These are phyloP conservation scores for Buathra laborator DNA, from an alignment of 2,888 invertebrate species.

Conservation along the genomic window DNA sequence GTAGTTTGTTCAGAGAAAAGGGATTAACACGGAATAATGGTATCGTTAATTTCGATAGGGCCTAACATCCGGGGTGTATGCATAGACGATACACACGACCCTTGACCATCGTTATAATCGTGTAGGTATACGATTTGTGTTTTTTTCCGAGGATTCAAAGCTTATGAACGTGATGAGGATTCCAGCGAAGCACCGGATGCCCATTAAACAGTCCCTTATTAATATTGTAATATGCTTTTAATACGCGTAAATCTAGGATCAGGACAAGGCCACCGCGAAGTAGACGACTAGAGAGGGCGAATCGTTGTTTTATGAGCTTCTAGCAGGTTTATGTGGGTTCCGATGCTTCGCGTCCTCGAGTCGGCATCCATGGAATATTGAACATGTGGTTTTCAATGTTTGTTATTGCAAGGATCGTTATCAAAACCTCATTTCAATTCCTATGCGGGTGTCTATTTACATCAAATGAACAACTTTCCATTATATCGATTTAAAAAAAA, in stretches of 20 bases:
- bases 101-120: slow-evolving; percentile 4
- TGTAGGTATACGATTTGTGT: slow-evolving; percentile 5
- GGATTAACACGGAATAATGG: neutral
- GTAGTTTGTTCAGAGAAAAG: slow-evolving; percentile 47
- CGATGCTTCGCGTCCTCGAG: neutral
- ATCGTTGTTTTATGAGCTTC: slow-evolving; percentile 64
- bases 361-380: neutral
- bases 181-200: slow-evolving; percentile 36
- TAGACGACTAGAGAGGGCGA: slow-evolving; percentile 48
- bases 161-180: slow-evolving; percentile 15
- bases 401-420: too few relatives aligned
- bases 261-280: slow-evolving; percentile 80
- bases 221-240: slow-evolving; percentile 81
- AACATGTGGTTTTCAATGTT: slow-evolving; percentile 28
- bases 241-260: slow-evolving; percentile 80
- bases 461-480: too few relatives aligned
- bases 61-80: neutral
- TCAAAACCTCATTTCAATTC: too few relatives aligned
- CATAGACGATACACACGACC: neutral
- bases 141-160: slow-evolving; percentile 12
- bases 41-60: slow-evolving; percentile 4
- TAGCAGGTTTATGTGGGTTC: slow-evolving; percentile 63
- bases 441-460: neutral
- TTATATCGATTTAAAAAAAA: too few relatives aligned
- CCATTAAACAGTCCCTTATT: slow-evolving; percentile 79